Evolutionary conservation across 2,888 invertebrate genomes (phyloP).

Genomic region (Apeira syringaria): DNA sequence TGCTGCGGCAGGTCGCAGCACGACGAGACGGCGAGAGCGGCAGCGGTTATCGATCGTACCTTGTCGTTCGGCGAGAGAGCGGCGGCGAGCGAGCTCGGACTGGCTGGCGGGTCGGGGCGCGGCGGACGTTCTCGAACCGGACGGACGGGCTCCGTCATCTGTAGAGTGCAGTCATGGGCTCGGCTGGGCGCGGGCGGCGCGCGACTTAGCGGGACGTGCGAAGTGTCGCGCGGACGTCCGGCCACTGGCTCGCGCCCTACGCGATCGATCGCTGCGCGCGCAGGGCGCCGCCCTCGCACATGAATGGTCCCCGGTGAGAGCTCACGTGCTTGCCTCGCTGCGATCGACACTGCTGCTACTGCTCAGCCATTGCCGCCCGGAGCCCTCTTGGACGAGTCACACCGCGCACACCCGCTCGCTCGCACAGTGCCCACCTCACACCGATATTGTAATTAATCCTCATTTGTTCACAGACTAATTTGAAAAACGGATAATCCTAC

Average conservation of each 20-base stretch:
- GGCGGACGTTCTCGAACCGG: constrained; percentile 61
- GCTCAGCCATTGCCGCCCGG: constrained; percentile 4
- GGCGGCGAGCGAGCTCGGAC: constrained; percentile 57
- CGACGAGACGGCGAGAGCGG: constrained; percentile 38
- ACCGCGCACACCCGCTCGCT: no score
- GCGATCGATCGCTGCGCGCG: constrained; percentile 72
- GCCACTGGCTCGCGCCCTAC: constrained; percentile 64
- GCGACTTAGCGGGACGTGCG: constrained; percentile 55
- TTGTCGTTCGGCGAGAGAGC: constrained; percentile 53
- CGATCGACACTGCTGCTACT: constrained; percentile 16
- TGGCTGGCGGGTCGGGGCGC: constrained; percentile 57
- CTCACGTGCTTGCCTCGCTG: constrained; percentile 71
- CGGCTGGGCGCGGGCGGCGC: constrained; percentile 44
- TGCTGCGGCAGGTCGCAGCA: constrained; percentile 56
- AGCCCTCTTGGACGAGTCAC: background rate
- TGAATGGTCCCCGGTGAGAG: constrained; percentile 75
- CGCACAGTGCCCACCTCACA: constrained; percentile 11
- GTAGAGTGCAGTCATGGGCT: constrained; percentile 76
- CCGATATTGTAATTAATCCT: constrained; percentile 25
- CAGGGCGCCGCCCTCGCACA: constrained; percentile 69
- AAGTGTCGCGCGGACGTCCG: constrained; percentile 69
- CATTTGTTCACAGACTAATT: constrained; percentile 23
- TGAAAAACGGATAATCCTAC: constrained; percentile 25
- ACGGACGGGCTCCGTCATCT: constrained; percentile 82
- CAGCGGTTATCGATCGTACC: constrained; percentile 67